Evolutionary conservation across 2,888 invertebrate genomes (phyloP), one percentile per base, ranked within the genome.

Genomic region (Pseudanteris insignis): DNA sequence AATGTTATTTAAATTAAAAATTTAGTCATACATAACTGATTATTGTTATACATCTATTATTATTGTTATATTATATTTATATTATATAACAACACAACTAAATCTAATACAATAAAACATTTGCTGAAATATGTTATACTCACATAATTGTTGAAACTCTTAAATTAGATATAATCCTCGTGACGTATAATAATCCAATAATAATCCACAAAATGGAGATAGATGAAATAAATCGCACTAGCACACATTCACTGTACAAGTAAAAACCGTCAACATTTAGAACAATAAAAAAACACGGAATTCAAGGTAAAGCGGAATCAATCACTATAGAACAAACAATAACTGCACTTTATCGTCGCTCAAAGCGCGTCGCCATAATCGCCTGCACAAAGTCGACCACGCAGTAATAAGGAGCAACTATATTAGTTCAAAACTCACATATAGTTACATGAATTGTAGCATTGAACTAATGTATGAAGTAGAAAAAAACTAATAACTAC

Each of bases 111-210:
- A n/a, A n/a, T n/a, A n/a, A n/a, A n/a, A n/a, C n/a, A n/a, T n/a
- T n/a, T n/a, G n/a, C 26, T 6, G 30, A 48, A 53, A 53, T 32
- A 30, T 9, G 6, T n/a, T 30, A 10, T 34, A 54, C 54, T 54
- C 40, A 46, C 54, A 18, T 38, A 40, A 40, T 40, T 13, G 54
- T 40, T 38, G 46, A 32, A 37, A 7, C 40, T 30, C 48, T 30
- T 14, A 36, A 48, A 37, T 41, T 36, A 57, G 47, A 48, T 38
- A 26, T 57, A 57, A 57, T 57, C 57, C 57, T 57, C 26, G 48
- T 48, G 48, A 48, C 48, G 57, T 57, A 43, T 44, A 34, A 58
- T 58, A 58, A 58, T 58, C 58, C 58, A 58, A 58, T 58, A 58
- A 50, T 58, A 58, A 58, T 58, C 46, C 58, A 58, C 44, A 58